Conservation (phyloP, 2,797 vertebrate species). For the Chiloscyllium punctatum region DNA sequence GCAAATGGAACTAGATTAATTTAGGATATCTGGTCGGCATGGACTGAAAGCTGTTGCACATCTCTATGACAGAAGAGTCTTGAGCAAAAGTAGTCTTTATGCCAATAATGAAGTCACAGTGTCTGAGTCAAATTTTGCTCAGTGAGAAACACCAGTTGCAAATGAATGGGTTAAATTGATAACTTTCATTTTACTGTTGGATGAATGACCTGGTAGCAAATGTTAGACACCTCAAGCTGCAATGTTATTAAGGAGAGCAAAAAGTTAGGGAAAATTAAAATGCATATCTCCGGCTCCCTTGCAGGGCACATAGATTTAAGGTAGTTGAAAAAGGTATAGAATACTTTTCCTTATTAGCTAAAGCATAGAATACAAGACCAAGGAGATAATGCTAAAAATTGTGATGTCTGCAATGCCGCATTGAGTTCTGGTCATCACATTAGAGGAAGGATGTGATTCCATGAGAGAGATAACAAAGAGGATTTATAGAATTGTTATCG, state of each 20-base stretch:
- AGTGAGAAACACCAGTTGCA: not conserved
- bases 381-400: not conserved
- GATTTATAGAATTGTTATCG: not conserved
- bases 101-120: not conserved
- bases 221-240: not conserved
- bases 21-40: too few relatives aligned
- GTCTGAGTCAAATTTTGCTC: not conserved
- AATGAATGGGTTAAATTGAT: not conserved
- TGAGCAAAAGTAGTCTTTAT: not conserved
- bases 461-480: not conserved
- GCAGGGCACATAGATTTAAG: not conserved
- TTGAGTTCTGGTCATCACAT: not conserved
- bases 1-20: too few relatives aligned
- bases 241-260: not conserved
- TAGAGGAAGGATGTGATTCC: not conserved
- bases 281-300: not conserved
- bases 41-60: too few relatives aligned
- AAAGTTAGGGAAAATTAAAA: not conserved
- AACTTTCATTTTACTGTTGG: not conserved
- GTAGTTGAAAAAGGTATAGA: not conserved
- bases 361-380: not conserved
- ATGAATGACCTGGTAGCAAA: not conserved
- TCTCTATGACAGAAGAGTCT: too few relatives aligned
- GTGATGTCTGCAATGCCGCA: not conserved
- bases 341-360: not conserved